Evolutionary conservation across 2,888 invertebrate species (phyloP).

Genomic region (Archips xylosteana): DNA sequence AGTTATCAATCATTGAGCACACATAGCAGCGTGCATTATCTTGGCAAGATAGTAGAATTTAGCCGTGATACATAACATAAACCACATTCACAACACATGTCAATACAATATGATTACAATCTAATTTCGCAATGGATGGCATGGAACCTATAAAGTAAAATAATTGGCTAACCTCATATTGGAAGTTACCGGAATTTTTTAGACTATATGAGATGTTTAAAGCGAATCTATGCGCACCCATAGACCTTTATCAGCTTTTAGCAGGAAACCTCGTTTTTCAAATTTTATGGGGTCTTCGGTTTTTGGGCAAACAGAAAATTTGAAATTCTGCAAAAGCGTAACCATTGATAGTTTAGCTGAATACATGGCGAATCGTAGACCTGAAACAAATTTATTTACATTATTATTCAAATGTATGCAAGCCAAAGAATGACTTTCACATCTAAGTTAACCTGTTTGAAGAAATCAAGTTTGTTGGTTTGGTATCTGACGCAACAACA

Average conservation of each 20-base stretch:
- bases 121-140: neutral
- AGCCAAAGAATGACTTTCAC: slow-evolving; percentile 1
- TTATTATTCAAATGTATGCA: neutral
- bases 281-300: slow-evolving; percentile 73
- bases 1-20: neutral
- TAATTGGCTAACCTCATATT: neutral
- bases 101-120: slow-evolving; percentile 7
- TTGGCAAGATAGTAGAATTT: slow-evolving; percentile 12
- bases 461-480: neutral
- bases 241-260: slow-evolving; percentile 71
- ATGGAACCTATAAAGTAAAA: neutral
- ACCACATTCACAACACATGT: neutral
- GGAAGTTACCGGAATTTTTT: neutral
- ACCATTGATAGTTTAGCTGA: slow-evolving; percentile 80
- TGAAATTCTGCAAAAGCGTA: slow-evolving; percentile 74
- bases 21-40: neutral
- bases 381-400: slow-evolving; percentile 57
- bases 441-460: slow-evolving; percentile 9
- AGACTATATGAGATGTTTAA: slow-evolving; percentile 32
- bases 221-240: slow-evolving; percentile 69
- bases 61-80: neutral
- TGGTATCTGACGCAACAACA: neutral
- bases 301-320: slow-evolving; percentile 67
- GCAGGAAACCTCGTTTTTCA: slow-evolving; percentile 64
- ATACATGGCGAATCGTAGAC: slow-evolving; percentile 80